phyloP scores from a whole-genome alignment of 2,797 vertebrate species.

The Pachyuromys duprasi region DNA sequence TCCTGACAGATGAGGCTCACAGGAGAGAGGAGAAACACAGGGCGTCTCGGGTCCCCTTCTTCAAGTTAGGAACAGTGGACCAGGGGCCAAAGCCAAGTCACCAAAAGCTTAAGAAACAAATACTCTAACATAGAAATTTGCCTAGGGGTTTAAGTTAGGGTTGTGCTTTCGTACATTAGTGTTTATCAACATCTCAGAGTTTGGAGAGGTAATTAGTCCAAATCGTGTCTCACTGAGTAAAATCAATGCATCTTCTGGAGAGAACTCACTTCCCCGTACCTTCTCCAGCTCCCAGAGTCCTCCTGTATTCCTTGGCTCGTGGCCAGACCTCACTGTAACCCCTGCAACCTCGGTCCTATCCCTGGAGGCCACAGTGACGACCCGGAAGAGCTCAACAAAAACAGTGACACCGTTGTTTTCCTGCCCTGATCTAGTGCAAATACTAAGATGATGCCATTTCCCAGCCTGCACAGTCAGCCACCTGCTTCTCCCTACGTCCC shows the following conservation, averaged over 20 bases:
- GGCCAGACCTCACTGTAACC: fast-evolving
- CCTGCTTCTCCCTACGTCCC: not conserved
- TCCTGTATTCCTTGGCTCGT: not conserved
- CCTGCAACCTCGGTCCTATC: not conserved
- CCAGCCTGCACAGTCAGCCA: not conserved
- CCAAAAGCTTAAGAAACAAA: not conserved
- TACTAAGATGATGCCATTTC: not conserved
- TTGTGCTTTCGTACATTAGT: not conserved
- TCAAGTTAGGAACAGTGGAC: fast-evolving
- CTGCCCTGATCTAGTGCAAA: not conserved
- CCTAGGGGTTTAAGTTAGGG: not conserved
- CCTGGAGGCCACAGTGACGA: not conserved
- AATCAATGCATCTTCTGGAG: too few species aligned
- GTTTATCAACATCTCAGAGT: not conserved
- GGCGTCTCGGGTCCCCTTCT: not conserved
- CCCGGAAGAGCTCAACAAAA: not conserved
- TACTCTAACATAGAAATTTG: conserved; percentile 12
- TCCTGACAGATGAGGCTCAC: not conserved
- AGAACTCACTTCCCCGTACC: not conserved
- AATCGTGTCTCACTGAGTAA: not conserved
- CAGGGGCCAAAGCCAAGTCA: not conserved
- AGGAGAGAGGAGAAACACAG: fast-evolving
- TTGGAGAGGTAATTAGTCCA: not conserved
- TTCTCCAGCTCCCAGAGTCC: not conserved
- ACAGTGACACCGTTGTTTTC: not conserved